Conservation (phyloP, 2,113 vertebrate genomes). For the Microcebus ravelobensis region DNA sequence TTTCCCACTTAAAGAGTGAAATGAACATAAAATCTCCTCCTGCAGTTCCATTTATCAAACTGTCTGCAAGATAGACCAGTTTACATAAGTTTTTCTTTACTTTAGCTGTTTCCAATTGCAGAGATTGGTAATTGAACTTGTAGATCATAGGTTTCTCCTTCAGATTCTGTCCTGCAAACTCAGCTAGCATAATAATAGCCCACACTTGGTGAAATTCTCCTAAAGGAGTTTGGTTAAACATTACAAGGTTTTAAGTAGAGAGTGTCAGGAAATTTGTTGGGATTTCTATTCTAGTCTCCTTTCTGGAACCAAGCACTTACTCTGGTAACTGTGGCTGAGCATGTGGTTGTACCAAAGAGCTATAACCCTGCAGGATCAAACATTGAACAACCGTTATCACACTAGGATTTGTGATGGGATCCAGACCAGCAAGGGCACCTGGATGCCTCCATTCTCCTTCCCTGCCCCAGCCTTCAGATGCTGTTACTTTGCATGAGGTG, state of each 20-base stretch:
- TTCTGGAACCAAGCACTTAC: neutral
- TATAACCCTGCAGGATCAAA: neutral
- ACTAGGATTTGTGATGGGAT: neutral
- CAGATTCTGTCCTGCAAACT: neutral
- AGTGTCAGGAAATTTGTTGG: neutral
- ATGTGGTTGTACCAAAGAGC: neutral
- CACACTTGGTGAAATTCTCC: neutral
- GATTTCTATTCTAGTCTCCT: neutral
- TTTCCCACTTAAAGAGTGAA: neutral
- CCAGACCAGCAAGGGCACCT: neutral
- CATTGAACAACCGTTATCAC: neutral
- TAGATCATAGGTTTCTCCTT: neutral
- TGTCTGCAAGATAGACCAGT: neutral
- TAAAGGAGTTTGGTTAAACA: neutral
- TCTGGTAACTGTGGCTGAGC: neutral
- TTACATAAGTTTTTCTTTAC: neutral
- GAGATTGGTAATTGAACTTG: neutral
- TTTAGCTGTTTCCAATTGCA: neutral
- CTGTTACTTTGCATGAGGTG: neutral
- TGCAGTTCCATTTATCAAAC: neutral
- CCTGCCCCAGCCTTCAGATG: neutral
- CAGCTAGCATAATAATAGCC: neutral
- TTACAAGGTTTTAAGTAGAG: neutral
- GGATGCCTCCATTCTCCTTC: neutral
- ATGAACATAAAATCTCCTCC: neutral